Evolutionary conservation across 2,888 invertebrate genomes (phyloP), one percentile per base, ranked within the genome.

Genomic region (Cistogaster globosa): DNA sequence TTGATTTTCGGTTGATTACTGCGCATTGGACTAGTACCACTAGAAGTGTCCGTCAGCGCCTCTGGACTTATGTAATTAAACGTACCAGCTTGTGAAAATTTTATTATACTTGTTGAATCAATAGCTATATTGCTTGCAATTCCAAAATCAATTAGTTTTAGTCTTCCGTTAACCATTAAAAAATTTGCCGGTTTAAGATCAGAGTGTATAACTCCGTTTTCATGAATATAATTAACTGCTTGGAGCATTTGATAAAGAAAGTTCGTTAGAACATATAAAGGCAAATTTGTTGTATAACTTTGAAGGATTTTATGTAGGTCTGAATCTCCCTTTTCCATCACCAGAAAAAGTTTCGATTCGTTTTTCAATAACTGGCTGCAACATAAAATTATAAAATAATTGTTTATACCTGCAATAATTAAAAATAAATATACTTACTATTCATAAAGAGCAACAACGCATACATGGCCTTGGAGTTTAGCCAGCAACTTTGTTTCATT

Each of bases 111-210:
- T 0, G 98, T 99, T 92, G 96, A 96, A 92, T 99, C 98, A 78
- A 94, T 94, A 88, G 97, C 96, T 87, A 99, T 95, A 71, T 96
- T 95, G 63, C 97, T 97, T 65, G 99, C 97, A 90, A 99, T 98
- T 74, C 99, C 99, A 93, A 99, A 99, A 93, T 99, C 99, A 87
- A 99, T 99, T 80, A 99, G 93, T 93, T 99, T 99, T 76, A 99
- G 93, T 58, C 96, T 94, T 2, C 97, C 97, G 86, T 95, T 95
- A 8, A 97, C 97, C 90, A 98, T 94, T 57, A 99, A 94, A 93
- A 99, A 99, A 93, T 99, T 99, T 0, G 98, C 98, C 0, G 99
- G 99, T 92, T 99, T 99, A 88, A 99, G 93, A 93, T 99, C 99
- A 0, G 98, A 97, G 93, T 99, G 99, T 88, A 99, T 97, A 2